Conservation (phyloP, 2,797 vertebrate species). For the Rhinogobio ventralis region DNA sequence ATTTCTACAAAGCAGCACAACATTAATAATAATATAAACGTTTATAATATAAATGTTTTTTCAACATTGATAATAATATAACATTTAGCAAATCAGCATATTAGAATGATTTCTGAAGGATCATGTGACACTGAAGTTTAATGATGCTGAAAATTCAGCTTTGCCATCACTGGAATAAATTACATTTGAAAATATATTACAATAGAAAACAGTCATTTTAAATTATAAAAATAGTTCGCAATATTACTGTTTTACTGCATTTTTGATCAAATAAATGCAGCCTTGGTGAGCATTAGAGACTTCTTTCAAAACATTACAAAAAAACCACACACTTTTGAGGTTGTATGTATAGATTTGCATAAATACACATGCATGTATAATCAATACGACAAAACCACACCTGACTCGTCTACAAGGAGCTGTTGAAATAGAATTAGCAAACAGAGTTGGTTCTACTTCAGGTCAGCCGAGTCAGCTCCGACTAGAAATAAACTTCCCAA, state of each 20-base stretch:
- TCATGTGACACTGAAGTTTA: background rate
- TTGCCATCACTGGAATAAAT: background rate
- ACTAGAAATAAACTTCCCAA: conserved; percentile 20
- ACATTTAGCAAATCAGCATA: background rate
- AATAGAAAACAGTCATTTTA: background rate
- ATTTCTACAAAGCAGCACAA: background rate
- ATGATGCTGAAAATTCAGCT: background rate
- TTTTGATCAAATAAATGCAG: background rate
- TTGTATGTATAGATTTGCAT: background rate
- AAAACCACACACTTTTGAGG: background rate
- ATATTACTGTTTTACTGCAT: background rate
- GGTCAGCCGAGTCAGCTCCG: background rate
- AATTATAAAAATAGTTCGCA: background rate
- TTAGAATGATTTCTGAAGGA: background rate
- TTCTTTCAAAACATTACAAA: background rate
- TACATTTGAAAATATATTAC: background rate
- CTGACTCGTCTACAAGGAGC: background rate
- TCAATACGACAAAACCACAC: background rate
- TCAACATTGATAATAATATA: background rate
- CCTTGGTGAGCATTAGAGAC: background rate
- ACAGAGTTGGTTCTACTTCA: conserved; percentile 2
- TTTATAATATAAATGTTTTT: too few species aligned
- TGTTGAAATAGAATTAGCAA: background rate
- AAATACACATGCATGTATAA: background rate
- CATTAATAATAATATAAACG: background rate